Evolutionary conservation across 2,113 vertebrate species (phyloP).

Genomic region (Psilopsiagon aymara): DNA sequence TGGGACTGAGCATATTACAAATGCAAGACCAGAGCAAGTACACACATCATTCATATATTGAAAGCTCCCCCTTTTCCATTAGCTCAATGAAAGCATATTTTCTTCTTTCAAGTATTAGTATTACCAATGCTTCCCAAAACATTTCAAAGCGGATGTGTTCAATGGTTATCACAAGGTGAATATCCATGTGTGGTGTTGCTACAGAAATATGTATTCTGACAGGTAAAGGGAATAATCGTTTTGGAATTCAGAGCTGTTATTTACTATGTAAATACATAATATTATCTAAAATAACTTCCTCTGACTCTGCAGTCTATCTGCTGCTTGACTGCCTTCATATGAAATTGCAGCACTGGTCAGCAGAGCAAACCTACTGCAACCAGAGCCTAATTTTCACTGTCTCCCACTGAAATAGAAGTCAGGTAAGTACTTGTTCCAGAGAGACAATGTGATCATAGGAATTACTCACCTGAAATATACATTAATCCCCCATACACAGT

Average conservation of each 20-base stretch:
- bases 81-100: background rate
- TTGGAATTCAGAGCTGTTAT: background rate
- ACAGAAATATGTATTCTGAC: background rate
- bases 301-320: background rate
- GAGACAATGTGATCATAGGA: background rate
- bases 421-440: background rate
- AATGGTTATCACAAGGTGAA: background rate
- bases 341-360: background rate
- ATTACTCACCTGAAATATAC: conserved; percentile 93
- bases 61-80: background rate
- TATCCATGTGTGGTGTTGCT: too few species aligned
- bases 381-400: background rate
- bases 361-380: background rate
- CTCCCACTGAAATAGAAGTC: background rate
- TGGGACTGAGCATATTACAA: background rate
- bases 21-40: background rate
- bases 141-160: background rate
- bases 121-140: background rate
- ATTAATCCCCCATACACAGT: conserved; percentile 96
- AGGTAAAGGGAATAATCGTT: background rate
- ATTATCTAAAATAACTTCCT: background rate
- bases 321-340: background rate
- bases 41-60: background rate
- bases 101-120: background rate
- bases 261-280: background rate